Evolutionary conservation across 2,797 vertebrate genomes (phyloP).

Genomic region (Anabacerthia variegaticeps): DNA sequence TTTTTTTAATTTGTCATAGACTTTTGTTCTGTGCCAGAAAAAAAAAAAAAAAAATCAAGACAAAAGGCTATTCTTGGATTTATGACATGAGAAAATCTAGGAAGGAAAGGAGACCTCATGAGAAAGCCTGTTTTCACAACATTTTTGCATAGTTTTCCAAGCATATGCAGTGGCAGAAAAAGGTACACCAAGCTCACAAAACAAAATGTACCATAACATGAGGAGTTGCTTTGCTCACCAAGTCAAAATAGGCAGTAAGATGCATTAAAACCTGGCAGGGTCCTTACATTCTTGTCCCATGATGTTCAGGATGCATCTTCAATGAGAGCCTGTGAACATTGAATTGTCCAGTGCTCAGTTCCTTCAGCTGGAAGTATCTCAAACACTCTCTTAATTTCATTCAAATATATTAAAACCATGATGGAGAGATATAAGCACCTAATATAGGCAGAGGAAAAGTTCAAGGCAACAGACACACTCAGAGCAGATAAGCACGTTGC

Average conservation of each 20-base stretch:
- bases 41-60: not conserved
- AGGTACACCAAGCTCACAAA: not conserved
- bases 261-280: not conserved
- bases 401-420: not conserved
- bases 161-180: accelerated
- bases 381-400: not conserved
- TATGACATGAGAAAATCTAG: constrained; percentile 13
- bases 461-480: not conserved
- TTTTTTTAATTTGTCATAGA: not conserved
- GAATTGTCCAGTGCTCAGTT: not conserved
- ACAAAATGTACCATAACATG: not conserved
- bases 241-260: not conserved
- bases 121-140: constrained; percentile 3
- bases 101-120: constrained; percentile 18
- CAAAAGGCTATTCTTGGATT: constrained; percentile 9
- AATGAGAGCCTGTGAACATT: accelerated
- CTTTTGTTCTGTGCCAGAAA: not conserved
- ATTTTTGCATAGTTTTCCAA: not conserved
- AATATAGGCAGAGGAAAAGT: not conserved
- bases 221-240: not conserved
- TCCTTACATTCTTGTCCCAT: not conserved
- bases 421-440: accelerated
- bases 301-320: not conserved
- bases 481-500: not conserved
- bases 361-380: not conserved